These are phyloP conservation scores for Stenoptilia bipunctidactyla DNA, from an alignment of 2,888 invertebrate genomes.

Conservation along the genomic window DNA sequence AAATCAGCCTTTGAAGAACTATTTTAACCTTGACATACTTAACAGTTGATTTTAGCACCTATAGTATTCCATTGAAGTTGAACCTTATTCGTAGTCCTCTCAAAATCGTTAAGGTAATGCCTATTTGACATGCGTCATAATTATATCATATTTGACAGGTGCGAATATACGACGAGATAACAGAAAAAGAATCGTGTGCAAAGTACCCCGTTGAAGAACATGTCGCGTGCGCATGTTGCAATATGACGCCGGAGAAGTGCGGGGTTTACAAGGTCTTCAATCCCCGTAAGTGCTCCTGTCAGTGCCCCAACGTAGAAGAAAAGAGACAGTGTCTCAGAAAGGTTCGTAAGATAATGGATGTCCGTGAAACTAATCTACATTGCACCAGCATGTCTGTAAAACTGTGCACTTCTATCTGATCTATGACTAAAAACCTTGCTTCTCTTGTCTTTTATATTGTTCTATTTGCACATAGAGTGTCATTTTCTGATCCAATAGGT, in stretches of 20 bases:
- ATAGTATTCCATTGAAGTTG: too few species aligned
- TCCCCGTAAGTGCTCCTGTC: constrained; percentile 65
- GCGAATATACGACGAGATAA: constrained; percentile 47
- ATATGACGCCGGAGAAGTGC: constrained; percentile 33
- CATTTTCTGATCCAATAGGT: constrained; percentile 5
- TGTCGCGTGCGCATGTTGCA: constrained; percentile 48
- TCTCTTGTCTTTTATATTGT: too few species aligned
- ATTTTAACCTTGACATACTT: too few species aligned
- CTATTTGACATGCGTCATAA: too few species aligned
- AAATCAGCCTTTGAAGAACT: too few species aligned
- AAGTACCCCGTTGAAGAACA: constrained; percentile 50
- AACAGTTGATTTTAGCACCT: too few species aligned
- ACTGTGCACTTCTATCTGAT: neutral
- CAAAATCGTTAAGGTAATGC: too few species aligned
- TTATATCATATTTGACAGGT: constrained; percentile 34
- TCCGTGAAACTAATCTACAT: constrained; percentile 30
- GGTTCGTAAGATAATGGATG: constrained; percentile 67
- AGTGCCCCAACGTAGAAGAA: constrained; percentile 54
- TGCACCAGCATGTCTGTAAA: constrained; percentile 8
- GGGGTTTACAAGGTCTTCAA: constrained; percentile 40
- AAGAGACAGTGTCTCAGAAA: constrained; percentile 48
- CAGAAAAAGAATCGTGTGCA: constrained; percentile 46
- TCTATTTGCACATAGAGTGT: constrained; percentile 23
- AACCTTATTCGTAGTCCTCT: too few species aligned
- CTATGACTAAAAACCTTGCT: constrained; percentile 9